Percentiles rank a stretch among this genome's conserved stretches.
phyloP scores from a whole-genome alignment of 1,140 invertebrate genomes.

The Saccostrea cuccullata region DNA sequence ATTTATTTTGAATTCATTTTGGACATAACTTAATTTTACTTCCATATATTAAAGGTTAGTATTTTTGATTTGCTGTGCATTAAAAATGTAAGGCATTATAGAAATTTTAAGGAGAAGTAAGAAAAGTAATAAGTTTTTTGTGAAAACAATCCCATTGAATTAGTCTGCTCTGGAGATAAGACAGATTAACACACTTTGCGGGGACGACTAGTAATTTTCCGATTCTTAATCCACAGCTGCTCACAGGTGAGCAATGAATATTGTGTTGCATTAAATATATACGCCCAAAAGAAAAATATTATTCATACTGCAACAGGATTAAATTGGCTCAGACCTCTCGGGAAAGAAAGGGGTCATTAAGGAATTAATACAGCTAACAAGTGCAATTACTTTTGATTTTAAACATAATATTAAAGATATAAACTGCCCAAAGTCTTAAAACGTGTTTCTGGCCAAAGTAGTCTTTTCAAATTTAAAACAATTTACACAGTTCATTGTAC shows the following conservation, averaged over 20 bases:
- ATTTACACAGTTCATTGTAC: neutral
- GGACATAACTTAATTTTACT: neutral
- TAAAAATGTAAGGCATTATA: neutral
- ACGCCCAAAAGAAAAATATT: neutral
- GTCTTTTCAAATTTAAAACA: slow-evolving; percentile 34
- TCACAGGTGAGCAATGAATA: neutral
- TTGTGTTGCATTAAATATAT: neutral
- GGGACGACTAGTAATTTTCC: neutral
- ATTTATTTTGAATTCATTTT: neutral
- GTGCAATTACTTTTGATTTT: slow-evolving; percentile 32
- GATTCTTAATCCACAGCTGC: slow-evolving; percentile 1
- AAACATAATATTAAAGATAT: slow-evolving; percentile 14
- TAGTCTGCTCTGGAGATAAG: neutral
- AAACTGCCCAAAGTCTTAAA: slow-evolving; percentile 14
- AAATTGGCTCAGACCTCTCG: slow-evolving; percentile 21
- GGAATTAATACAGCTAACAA: slow-evolving; percentile 25
- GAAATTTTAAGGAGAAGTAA: slow-evolving; percentile 11
- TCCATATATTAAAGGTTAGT: neutral
- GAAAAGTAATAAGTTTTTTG: neutral
- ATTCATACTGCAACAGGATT: neutral
- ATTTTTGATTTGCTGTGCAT: neutral
- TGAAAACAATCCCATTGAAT: neutral
- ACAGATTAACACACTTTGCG: neutral
- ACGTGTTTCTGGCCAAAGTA: slow-evolving; percentile 19
- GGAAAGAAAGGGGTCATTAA: slow-evolving; percentile 19